Base-by-base conservation (phyloP, 2,113 vertebrate genomes). In the Gobius niger region DNA sequence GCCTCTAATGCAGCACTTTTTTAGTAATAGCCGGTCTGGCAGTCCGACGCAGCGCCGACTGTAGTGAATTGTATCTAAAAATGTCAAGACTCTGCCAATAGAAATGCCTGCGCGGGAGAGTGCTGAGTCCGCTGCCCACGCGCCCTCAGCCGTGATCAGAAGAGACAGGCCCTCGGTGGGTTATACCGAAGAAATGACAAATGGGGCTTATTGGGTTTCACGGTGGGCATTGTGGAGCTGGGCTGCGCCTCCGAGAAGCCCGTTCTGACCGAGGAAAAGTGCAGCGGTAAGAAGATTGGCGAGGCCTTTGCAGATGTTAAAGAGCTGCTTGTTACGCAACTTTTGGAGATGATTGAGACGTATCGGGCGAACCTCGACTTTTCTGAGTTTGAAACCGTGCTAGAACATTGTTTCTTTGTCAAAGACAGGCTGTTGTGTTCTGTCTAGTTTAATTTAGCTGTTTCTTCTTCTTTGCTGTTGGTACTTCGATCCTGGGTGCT, bases 111-210 rank as follows among this genome's bases (percentile, higher is more conserved):
- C 1, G 44, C 1, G 9, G 9, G 8, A 40, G 46, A 47, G 53
- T 63, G n/a, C 59, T 65, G 59, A 73, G 65, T 73, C 80, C 77
- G 77, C 78, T 84, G 73, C 69, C 63, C 12, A 13, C 56, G 68
- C 18, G 72, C 74, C 16, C 15, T 24, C 60, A 72, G 59, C 12
- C 11, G 57, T 47, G 63, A 64, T 65, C 76, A 69, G 72, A 42
- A 57, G 67, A 57, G 42, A 63, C 57, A 56, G 60, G 47, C 59
- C 70, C 47, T 24, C 63, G 59, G 78, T 77, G 34, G n/a, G 65
- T 57, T 19, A 14, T 65, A 52, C 49, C 51, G 14, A 42, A 64
- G 56, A 66, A 65, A 68, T 54, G 10, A 19, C 4, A 3, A 10
- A 54, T 51, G 52, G 68, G 59, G 24, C 46, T 19, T 44, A 72